Evolutionary conservation across 2,797 vertebrate species (phyloP), one percentile per base, ranked within the genome.

Genomic region (Lophotriccus pileatus): DNA sequence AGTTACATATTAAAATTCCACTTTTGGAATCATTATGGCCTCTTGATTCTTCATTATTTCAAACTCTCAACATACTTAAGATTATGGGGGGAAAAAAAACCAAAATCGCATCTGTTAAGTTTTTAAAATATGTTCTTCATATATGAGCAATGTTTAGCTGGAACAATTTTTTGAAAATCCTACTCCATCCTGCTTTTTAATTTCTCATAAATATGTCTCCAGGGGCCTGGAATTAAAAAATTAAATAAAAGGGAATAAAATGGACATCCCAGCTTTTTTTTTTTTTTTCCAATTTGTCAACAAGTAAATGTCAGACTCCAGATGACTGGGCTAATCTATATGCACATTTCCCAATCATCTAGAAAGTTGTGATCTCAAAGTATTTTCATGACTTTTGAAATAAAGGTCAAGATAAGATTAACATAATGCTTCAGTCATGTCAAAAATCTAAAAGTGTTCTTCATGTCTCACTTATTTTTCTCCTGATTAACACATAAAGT

Each of bases 261-360:
- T 41, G 39, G 58, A 49, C 27, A 62, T 32, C 18, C 4, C 19
- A 27, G 6, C 1, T 46, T 44, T 80, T 69, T 25, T 64, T 49
- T 52, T 27, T 37, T 37, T 27, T 58, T 58, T 76, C 36, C 20
- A 4, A 37, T 78, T 86, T 50, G 27, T 81, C 83, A 94, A 37
- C 28, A 78, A 69, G n/a, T 66, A 96, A 95, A 88, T 95, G 70
- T 93, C 86, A 95, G 55, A 87, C 27, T 86, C 78, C 93, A 93
- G 78, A 91, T 93, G 67, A 93, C 50, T 73, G 22, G 19, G 21
- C 23, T 96, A 91, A 84, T 93, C 88, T 76, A 86, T 95, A 87
- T 90, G 59, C 56, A 87, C 20, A 56, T 55, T 81, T 94, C 25
- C 23, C 37, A 91, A 44, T 10, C 24, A 86, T 94, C 89, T 81